Conservation (phyloP, 2,797 vertebrate species). For the Salarias fasciatus region DNA sequence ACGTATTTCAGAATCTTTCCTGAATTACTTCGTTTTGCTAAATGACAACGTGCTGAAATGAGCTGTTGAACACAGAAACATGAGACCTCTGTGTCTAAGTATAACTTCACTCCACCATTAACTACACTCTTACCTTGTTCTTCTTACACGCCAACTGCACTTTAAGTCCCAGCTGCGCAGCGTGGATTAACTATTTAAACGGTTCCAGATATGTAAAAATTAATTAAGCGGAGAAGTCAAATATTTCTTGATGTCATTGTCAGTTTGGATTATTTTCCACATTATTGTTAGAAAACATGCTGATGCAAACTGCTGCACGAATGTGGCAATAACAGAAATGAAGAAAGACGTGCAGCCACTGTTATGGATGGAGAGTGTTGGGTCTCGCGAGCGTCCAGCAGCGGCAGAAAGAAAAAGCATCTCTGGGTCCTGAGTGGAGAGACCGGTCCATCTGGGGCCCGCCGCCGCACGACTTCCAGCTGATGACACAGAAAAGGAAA, state of each 20-base stretch:
- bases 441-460: constrained; percentile 22
- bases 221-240: constrained; percentile 5
- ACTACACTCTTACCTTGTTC: background rate
- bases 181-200: constrained; percentile 26
- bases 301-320: background rate
- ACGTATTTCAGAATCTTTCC: too few relatives aligned
- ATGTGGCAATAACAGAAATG: background rate
- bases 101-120: too few relatives aligned
- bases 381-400: constrained; percentile 1
- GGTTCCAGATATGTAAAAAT: background rate
- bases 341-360: constrained; percentile 14
- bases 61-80: too few relatives aligned
- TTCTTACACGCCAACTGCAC: background rate
- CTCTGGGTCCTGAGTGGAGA: constrained; percentile 8
- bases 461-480: constrained; percentile 27
- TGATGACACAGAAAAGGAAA: constrained; percentile 62
- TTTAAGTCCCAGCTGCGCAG: background rate
- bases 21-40: too few relatives aligned
- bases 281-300: constrained; percentile 7
- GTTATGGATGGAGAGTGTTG: constrained; percentile 15
- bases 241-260: constrained; percentile 17
- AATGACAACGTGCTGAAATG: too few relatives aligned
- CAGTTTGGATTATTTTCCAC: background rate
- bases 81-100: too few relatives aligned
- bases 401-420: constrained; percentile 23